phyloP scores from a whole-genome alignment of 2,888 invertebrate genomes.

The Lepidochrysops patricia region DNA sequence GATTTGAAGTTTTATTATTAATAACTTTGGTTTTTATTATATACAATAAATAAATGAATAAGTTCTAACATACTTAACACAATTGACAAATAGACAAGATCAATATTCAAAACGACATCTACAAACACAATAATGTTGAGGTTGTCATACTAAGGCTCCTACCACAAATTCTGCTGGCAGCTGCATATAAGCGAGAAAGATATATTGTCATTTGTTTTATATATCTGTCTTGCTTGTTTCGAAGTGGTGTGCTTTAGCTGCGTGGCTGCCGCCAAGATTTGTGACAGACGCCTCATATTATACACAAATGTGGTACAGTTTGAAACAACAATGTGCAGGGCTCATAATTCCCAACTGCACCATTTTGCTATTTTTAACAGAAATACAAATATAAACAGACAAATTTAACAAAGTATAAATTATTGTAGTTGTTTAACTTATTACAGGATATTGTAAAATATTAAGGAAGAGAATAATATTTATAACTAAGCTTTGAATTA shows the following conservation, averaged over 20 bases:
- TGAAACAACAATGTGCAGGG: no score
- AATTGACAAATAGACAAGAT: slow-evolving; percentile 25
- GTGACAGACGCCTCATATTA: no score
- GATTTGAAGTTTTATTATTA: slow-evolving; percentile 65
- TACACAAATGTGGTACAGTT: no score
- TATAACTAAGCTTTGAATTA: neutral
- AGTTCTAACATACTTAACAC: slow-evolving; percentile 19
- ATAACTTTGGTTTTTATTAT: slow-evolving; percentile 74
- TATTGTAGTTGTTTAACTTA: neutral
- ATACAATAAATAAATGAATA: slow-evolving; percentile 64
- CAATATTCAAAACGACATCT: slow-evolving; percentile 30
- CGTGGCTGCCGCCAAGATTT: no score
- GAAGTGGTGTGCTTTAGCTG: no score
- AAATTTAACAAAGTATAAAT: slow-evolving; percentile 11
- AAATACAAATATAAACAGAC: slow-evolving; percentile 4
- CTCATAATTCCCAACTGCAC: neutral
- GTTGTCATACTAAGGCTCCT: neutral
- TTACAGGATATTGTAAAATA: neutral
- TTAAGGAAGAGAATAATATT: neutral
- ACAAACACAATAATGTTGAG: slow-evolving; percentile 27
- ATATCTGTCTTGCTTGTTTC: no score
- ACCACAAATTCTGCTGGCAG: no score
- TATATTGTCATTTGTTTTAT: no score
- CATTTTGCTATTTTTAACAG: neutral
- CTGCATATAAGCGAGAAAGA: no score